A percentile compares a stretch with the other conserved stretches of the same genome.
phyloP scores from a whole-genome alignment of 1,140 invertebrate species.

The Drosophila bifasciata region DNA sequence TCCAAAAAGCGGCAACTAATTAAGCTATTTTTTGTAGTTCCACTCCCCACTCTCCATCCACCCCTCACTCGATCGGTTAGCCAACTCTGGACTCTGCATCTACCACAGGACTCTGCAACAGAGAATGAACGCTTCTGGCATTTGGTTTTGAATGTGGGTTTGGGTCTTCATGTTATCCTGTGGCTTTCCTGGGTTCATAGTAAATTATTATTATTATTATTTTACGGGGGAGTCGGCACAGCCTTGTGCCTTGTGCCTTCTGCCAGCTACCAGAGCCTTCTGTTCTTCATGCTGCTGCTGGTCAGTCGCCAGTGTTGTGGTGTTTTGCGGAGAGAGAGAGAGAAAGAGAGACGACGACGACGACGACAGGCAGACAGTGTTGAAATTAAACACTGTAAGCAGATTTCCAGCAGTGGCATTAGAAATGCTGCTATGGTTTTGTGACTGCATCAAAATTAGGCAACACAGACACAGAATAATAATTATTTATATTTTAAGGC shows the following conservation, averaged over 20 bases:
- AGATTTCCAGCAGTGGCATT: slow-evolving; percentile 44
- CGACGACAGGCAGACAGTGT: slow-evolving; percentile 42
- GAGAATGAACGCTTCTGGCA: slow-evolving; percentile 22
- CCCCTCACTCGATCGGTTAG: slow-evolving; percentile 51
- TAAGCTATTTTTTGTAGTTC: slow-evolving; percentile 71
- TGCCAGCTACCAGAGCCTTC: slow-evolving; percentile 55
- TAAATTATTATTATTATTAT: slow-evolving; percentile 79
- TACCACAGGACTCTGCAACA: slow-evolving; percentile 32
- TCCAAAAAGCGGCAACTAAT: slow-evolving; percentile 60
- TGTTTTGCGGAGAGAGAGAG: slow-evolving; percentile 24
- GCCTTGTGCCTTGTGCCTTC: too few relatives aligned
- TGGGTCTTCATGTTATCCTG: slow-evolving; percentile 49
- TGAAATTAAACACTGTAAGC: slow-evolving; percentile 69
- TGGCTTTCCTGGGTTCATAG: slow-evolving; percentile 63
- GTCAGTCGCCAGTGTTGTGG: slow-evolving; percentile 56
- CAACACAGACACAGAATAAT: slow-evolving; percentile 39
- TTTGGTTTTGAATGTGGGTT: slow-evolving; percentile 14
- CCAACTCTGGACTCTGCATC: slow-evolving; percentile 25
- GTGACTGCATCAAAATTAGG: slow-evolving; percentile 61
- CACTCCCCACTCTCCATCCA: neutral
- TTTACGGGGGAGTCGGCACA: slow-evolving; percentile 15
- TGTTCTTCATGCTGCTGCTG: slow-evolving; percentile 2
- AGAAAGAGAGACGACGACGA: too few relatives aligned
- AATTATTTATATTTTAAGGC: slow-evolving; percentile 65
- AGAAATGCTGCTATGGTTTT: slow-evolving; percentile 34